Evolutionary conservation across 2,113 vertebrate genomes (phyloP), one percentile per base, ranked within the genome.

Genomic region (Neotragus pygmaeus): DNA sequence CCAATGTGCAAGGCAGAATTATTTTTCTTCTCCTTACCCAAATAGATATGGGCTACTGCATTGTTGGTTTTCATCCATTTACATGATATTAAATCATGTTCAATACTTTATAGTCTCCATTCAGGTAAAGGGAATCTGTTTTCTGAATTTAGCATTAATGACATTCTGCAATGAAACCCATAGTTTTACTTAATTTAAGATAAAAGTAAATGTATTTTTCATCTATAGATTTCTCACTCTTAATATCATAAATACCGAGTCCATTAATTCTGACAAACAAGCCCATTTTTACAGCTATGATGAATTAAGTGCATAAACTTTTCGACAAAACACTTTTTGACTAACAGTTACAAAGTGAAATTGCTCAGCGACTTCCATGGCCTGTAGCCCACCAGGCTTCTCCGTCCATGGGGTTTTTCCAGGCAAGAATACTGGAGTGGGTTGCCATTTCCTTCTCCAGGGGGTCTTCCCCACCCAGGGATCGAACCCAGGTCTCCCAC

Each of bases 161-260:
- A 66, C 13, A 77, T 90, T 66, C 27, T 83, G 19, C 25, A 81
- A 90, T 60, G 49, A 96, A 94, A 92, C 2, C 66, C 11, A 39
- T 3, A 15, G 55, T 73, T 91, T 88, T 88, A 91, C 30, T 85
- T 89, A 58, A 58, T 8, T 28, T 16, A 25, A 23, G 33, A 95
- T 86, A 91, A 53, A 93, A 88, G 70, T 21, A 95, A 25, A 96
- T 88, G 43, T 60, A 70, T 58, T 94, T 95, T 94, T 95, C 45
- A 91, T 23, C 39, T 53, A 70, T 3, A 36, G 39, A 82, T 36
- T 85, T 96, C 30, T 97, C 62, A 66, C 36, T 92, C 9, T 49
- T 53, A 23, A 33, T 33, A 81, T 51, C 23, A 83, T 84, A 93
- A 73, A 64, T 33, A 88, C 2, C 0, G 1, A 96, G 28, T 8